Conservation (phyloP, 2,113 vertebrate species). For the Osmerus mordax region DNA sequence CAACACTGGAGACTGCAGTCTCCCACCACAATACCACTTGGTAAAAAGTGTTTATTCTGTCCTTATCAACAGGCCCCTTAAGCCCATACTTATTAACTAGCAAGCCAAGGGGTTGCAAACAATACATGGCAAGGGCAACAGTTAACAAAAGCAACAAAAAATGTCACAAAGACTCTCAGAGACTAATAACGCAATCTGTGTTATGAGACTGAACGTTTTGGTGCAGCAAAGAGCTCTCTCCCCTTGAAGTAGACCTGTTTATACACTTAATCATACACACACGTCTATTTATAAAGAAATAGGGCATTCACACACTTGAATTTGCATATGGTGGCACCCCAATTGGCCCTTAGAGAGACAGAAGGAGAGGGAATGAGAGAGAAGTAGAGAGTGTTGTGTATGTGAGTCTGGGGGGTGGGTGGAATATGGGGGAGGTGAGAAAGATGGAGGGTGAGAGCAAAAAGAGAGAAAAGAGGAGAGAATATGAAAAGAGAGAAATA, state of each 20-base stretch:
- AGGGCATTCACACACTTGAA: conserved; percentile 42
- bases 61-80: background rate
- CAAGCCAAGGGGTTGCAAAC: background rate
- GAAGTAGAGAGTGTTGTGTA: background rate
- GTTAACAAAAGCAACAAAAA: background rate
- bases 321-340: conserved; percentile 40
- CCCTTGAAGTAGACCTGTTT: conserved; percentile 27
- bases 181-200: background rate
- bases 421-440: conserved; percentile 9
- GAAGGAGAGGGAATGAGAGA: conserved; percentile 11
- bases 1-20: background rate
- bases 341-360: conserved; percentile 42
- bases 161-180: background rate
- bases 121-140: background rate
- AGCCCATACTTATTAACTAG: background rate
- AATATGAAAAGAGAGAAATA: background rate
- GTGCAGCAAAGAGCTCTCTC: conserved; percentile 21
- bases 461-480: background rate
- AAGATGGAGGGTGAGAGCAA: background rate
- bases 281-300: conserved; percentile 58
- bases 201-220: conserved; percentile 22
- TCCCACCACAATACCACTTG: background rate
- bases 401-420: background rate
- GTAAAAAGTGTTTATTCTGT: background rate
- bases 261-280: conserved; percentile 28